These are phyloP conservation scores for Glomeris maerens DNA, from an alignment of 1,140 invertebrate genomes.

Conservation along the genomic window DNA sequence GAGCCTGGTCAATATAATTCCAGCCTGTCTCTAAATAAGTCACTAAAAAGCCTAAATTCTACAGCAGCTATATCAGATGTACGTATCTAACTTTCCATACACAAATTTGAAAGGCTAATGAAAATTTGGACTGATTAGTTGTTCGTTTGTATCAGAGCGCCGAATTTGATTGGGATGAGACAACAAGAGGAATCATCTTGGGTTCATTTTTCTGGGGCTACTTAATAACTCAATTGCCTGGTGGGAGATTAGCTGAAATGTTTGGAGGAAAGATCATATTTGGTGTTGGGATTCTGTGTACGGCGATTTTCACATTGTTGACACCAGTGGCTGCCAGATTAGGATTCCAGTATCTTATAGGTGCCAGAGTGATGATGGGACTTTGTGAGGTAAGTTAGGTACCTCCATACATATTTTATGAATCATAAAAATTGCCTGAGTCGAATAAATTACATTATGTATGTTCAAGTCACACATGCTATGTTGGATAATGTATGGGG, in stretches of 20 bases:
- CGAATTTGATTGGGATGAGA: constrained; percentile 61
- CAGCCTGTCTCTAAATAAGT: too few species aligned
- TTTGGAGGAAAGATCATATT: constrained; percentile 72
- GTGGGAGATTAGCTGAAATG: constrained; percentile 56
- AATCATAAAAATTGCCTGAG: neutral
- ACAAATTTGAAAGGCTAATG: too few species aligned
- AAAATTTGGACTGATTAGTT: too few species aligned
- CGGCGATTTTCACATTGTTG: constrained; percentile 63
- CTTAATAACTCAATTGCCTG: constrained; percentile 63
- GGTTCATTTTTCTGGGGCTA: constrained; percentile 77
- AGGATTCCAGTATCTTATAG: constrained; percentile 44
- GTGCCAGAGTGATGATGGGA: constrained; percentile 53
- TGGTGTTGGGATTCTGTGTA: constrained; percentile 59
- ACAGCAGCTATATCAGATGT: too few species aligned
- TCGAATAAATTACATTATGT: too few species aligned
- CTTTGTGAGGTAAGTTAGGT: constrained; percentile 50
- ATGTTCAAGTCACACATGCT: too few species aligned
- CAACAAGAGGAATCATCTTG: constrained; percentile 60
- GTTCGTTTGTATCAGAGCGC: too few species aligned
- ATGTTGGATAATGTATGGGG: too few species aligned
- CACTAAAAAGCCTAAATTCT: too few species aligned
- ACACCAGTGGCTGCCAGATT: constrained; percentile 55
- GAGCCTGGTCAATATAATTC: too few species aligned
- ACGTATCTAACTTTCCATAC: too few species aligned
- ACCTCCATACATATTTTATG: neutral